Evolutionary conservation across 2,113 vertebrate species (phyloP).

Genomic region (Benitochromis conjunctus): DNA sequence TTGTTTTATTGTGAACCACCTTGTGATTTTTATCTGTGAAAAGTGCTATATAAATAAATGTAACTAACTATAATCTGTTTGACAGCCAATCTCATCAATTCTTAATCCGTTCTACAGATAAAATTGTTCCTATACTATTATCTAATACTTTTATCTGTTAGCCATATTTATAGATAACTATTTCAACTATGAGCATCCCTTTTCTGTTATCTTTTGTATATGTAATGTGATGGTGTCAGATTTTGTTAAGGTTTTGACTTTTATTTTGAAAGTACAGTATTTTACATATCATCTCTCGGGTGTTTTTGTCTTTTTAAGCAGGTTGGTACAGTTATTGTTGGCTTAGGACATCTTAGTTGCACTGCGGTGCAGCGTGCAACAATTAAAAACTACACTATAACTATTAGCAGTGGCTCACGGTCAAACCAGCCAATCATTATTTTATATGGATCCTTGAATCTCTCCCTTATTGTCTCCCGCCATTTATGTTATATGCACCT

Average conservation of each 20-base stretch:
- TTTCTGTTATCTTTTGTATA: not conserved
- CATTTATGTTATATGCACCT: not conserved
- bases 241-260: not conserved
- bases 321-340: not conserved
- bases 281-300: not conserved
- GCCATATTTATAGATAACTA: not conserved
- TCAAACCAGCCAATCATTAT: not conserved
- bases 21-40: not conserved
- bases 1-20: not conserved
- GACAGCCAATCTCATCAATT: rapidly evolving
- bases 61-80: not conserved
- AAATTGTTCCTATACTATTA: rapidly evolving
- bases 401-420: not conserved
- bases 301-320: not conserved
- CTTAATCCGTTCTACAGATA: not conserved
- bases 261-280: not conserved
- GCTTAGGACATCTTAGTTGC: not conserved
- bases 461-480: not conserved
- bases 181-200: not conserved
- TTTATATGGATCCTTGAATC: not conserved
- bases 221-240: not conserved
- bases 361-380: not conserved
- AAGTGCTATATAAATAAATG: not conserved
- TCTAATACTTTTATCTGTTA: not conserved
- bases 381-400: not conserved